A percentile compares a stretch with the other conserved stretches of the same genome.
Evolutionary conservation across 2,888 invertebrate genomes (phyloP).

Genomic region (Polydrusus tereticollis): DNA sequence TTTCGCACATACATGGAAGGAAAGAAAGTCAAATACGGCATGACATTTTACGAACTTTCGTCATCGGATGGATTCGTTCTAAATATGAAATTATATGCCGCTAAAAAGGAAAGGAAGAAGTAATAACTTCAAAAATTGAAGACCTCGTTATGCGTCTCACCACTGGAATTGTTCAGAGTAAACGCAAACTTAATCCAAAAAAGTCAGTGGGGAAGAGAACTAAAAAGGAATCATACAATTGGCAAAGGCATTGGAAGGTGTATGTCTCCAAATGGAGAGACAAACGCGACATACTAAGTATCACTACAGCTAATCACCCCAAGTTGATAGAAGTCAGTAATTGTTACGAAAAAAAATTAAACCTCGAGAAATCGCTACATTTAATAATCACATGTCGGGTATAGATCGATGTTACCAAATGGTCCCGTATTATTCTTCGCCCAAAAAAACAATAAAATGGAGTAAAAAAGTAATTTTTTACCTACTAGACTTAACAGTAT

Average conservation of each 20-base stretch:
- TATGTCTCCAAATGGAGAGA: conserved; percentile 52
- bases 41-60: conserved; percentile 53
- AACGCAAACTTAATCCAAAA: conserved; percentile 42
- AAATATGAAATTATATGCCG: conserved; percentile 52
- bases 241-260: conserved; percentile 29
- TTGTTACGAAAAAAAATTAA: conserved; percentile 41
- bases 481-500: background rate
- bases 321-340: conserved; percentile 41
- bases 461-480: conserved; percentile 17
- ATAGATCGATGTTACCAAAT: conserved; percentile 16
- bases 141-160: background rate
- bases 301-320: conserved; percentile 51
- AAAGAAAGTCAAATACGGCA: conserved; percentile 53
- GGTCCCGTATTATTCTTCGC: background rate
- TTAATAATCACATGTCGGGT: too few relatives aligned
- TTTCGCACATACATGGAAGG: conserved; percentile 52
- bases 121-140: conserved; percentile 12
- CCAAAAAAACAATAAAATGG: conserved; percentile 11
- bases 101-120: conserved; percentile 43
- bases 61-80: conserved; percentile 52
- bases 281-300: conserved; percentile 47
- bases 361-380: conserved; percentile 34
- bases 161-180: conserved; percentile 43
- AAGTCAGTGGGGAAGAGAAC: conserved; percentile 31
- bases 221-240: conserved; percentile 37